Evolutionary conservation across 2,113 vertebrate species (phyloP).

Genomic region (Apteryx owenii): DNA sequence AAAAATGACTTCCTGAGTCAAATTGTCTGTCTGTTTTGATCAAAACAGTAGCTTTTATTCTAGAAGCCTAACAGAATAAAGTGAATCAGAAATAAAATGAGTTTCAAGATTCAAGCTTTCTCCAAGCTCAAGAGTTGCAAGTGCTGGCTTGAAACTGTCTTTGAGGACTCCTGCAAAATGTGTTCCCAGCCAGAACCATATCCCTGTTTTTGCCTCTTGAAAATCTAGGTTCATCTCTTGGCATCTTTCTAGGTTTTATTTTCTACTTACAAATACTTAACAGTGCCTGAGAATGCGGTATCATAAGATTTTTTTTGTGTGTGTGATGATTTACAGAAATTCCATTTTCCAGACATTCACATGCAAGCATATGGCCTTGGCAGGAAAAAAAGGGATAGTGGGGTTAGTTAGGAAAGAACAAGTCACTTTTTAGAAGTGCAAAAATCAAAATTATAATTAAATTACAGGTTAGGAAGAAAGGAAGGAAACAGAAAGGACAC

Average conservation of each 20-base stretch:
- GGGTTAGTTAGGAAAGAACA: neutral
- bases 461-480: neutral
- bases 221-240: neutral
- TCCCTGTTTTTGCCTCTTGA: neutral
- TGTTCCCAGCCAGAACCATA: neutral
- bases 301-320: neutral
- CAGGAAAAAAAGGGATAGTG: neutral
- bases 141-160: neutral
- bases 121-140: neutral
- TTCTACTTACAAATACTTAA: neutral
- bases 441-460: neutral
- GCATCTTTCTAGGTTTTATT: neutral
- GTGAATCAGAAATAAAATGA: neutral
- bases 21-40: neutral
- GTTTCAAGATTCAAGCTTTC: neutral
- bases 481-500: neutral
- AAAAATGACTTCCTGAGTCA: neutral
- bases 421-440: neutral
- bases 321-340: neutral
- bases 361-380: neutral
- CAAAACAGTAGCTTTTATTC: neutral
- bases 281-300: neutral
- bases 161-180: neutral
- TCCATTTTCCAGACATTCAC: neutral
- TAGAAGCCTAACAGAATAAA: neutral